These are phyloP conservation scores for Manis javanica DNA, from an alignment of 2,797 vertebrate genomes.

Conservation along the genomic window DNA sequence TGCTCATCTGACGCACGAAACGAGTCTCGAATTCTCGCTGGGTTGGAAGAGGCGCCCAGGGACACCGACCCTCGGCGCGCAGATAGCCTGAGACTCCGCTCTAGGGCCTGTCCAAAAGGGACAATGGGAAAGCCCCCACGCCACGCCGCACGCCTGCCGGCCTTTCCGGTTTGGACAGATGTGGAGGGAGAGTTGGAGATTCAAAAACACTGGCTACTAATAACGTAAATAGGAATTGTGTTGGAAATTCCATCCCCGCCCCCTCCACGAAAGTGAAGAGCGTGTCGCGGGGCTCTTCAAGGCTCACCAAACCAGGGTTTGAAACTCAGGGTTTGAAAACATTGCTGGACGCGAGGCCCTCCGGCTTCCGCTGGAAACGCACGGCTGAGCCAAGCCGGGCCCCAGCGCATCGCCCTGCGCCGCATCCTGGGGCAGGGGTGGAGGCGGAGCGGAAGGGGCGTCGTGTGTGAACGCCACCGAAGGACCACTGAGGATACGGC, in stretches of 20 bases:
- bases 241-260: neutral
- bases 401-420: neutral
- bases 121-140: neutral
- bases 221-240: neutral
- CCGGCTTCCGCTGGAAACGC: neutral
- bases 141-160: neutral
- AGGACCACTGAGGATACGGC: neutral
- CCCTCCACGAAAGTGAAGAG: neutral
- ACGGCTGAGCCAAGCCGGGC: neutral
- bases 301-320: neutral
- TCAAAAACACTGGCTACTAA: neutral
- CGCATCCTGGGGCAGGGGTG: neutral
- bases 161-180: neutral
- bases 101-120: neutral
- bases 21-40: neutral
- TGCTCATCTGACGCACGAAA: conserved; percentile 50
- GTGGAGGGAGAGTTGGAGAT: neutral
- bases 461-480: neutral
- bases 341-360: neutral
- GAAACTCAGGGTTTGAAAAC: neutral
- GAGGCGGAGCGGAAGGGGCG: neutral
- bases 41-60: conserved; percentile 20
- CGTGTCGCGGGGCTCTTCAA: neutral
- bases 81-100: neutral
- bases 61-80: neutral